Evolutionary conservation across 2,797 vertebrate species (phyloP), one percentile per base, ranked within the genome.

Genomic region (Characodon lateralis): DNA sequence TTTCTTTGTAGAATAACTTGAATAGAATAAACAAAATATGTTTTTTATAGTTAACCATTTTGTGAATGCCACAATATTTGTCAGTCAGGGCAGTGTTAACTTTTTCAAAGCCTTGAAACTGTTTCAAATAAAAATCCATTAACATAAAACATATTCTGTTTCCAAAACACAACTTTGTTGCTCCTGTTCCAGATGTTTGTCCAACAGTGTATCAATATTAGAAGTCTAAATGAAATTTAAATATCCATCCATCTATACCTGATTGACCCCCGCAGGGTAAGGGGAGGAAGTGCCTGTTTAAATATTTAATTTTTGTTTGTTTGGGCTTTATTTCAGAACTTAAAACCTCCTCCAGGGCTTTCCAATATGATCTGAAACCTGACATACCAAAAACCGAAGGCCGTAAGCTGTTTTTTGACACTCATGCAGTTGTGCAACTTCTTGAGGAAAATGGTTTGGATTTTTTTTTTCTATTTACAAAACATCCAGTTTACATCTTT

Each of bases 361-460:
- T 92, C 66, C 96, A 96, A 83, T 94, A 96, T 53, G 94, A 95
- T 28, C 7, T 86, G 43, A 93, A 92, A 55, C 89, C 90, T 39
- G 90, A 88, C 7, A 77, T 95, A 6, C 88, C 95, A 0, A 93
- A 94, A 3, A 74, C 90, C 2, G 95, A 95, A 66, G 95, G 82
- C 35, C 92, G 91, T 79, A 97, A 88, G 78, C 89, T 97, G 74
- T 96, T 95, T 78, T 99, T 99, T 84, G 98, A 99, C 75, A 99
- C 98, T 1, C 98, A 99, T 9, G 96, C 96, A 0, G 92, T 99
- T 71, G 97, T 99, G 7, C 95, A 94, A 63, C 91, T 97, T 71
- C 91, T 99, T 28, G 97, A 99, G 90, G 91, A 95, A 76, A 97
- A 96, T 28, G 98, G 98, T 99, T 93, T 89, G 91, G 28, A 55